Evolutionary conservation across 2,888 invertebrate genomes (phyloP), one percentile per base, ranked within the genome.

Genomic region (Dicyrtoma fusca): DNA sequence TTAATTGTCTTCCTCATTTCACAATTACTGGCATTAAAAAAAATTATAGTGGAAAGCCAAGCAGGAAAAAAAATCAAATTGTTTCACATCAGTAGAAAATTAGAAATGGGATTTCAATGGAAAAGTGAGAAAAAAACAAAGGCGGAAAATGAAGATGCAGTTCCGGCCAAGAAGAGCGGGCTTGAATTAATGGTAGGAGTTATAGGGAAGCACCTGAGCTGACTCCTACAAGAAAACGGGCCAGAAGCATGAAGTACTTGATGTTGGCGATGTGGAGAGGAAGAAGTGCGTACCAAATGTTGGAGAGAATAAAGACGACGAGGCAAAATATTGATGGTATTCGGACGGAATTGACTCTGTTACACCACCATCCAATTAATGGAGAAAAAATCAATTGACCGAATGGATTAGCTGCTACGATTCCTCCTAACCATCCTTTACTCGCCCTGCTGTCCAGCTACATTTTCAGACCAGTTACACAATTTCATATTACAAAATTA

Each of bases 361-460:
- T 93, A 65, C 91, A 90, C 92, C 93, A 92, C 88, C 90, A 89
- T 53, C 94, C 94, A 77, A 92, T 87, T 77, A 93, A 83, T 1
- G 94, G 94, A 21, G 93, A 93, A 83, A 92, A 92, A 73, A 93
- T 82, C 88, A 94, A 90, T 86, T 94, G 94, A 0, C 91, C 94
- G 74, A 94, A 86, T 14, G 94, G 94, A 86, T 93, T 92, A 26
- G 92, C 92, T 45, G 92, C 94, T 65, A 94, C 92, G 64, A 92
- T 89, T 80, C 90, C 87, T 6, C 94, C 93, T 87, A 93, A 89
- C 82, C 91, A 90, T 84, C 91, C 92, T 83, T 93, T 93, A 77
- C 90, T 89, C 6, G 92, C 90, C 34, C 87, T 87, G 69, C 89
- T 89, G 84, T 93, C 92, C 84, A 94, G 84, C 93, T 94, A 85